Evolutionary conservation across 2,797 vertebrate species (phyloP), one percentile per base, ranked within the genome.

Genomic region (Rhinoraja longicauda): DNA sequence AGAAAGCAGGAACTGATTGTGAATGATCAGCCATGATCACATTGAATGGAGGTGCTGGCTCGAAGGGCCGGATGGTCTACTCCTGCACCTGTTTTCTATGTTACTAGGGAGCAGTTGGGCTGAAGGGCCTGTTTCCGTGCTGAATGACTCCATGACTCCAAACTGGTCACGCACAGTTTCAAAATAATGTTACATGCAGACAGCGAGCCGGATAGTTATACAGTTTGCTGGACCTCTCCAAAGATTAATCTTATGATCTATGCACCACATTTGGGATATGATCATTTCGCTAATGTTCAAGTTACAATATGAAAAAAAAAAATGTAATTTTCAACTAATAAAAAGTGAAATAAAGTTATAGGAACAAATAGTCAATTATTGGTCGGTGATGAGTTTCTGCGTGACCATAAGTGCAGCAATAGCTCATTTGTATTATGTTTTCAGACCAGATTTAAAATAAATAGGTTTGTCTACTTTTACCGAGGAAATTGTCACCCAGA

Each of bases 231-330:
- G 9, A 81, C 53, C 59, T 64, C 62, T 64, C 57, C 57, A n/a
- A 32, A 86, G 86, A 36, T 64, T 64, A 19, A 32, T 62, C 17
- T 17, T 7, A 32, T 64, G 59, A 64, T 64, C 36, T 88, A 88
- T 88, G 84, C 59, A 88, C 19, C 29, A 32, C 84, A 88, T 64
- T n/a, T 62, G 57, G 17, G 17, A n/a, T 64, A 86, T 86, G 57
- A 62, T 86, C 29, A 64, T n/a, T 32, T 32, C 6, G 9, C 32
- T 88, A 32, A 88, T 8, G 86, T 88, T 32, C n/a, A 24, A 53
- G 39, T 53, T 82, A 82, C 79, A 82, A 79, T 0, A 86, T 62
- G 13, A 7, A 86, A 86, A 86, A 86, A 86, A 86, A 86, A 62
- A 53, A 59, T n/a, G 86, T 73, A 70, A 73, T 73, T 32, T 32